Evolutionary conservation across 92 coral and sea anemone species (phyloP), one percentile per base, ranked within the genome.

Genomic region (Siderastrea radians): DNA sequence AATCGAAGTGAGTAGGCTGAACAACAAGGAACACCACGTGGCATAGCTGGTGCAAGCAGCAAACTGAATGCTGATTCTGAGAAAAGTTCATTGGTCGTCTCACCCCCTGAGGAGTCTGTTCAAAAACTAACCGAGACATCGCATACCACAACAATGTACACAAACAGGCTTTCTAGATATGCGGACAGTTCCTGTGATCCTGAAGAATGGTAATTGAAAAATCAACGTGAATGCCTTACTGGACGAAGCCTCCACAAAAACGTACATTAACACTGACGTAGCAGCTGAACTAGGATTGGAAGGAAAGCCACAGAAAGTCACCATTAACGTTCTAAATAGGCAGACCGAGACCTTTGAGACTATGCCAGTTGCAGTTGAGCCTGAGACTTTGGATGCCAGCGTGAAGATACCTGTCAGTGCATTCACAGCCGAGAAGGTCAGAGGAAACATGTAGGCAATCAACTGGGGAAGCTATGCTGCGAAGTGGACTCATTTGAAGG

Each of bases 181-280:
- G 14, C 75, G 81, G 2, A 91, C 86, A 12, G 88, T 86, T 15
- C 91, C 91, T 0, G 94, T 91, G 45, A 50, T 81, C 43, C 51
- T 91, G 62, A 91, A 66, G 46, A 86, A 86, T 51, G 77, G 85
- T 7, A 69, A 66, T 57, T 79, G 76, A n/a, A 86, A 58, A 75
- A 51, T 90, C 49, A 65, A 85, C 74, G 90, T 74, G 65, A 90
- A 73, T 57, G 87, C 93, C n/a, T 85, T 90, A 74, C 67, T 84
- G 10, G 93, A 90, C 65, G 87, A 90, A 71, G 93, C 84, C 7
- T 84, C 69, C 16, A 65, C 69, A 6, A 65, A 65, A 17, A 65
- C 69, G 81, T 89, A 89, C 63, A 43, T 83, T 5, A 89, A 89
- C 69, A 44, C 84, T 84, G 92, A 89, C 72, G 69, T 78, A 48